Evolutionary conservation across 2,113 vertebrate species (phyloP).

Genomic region (Grus americana): DNA sequence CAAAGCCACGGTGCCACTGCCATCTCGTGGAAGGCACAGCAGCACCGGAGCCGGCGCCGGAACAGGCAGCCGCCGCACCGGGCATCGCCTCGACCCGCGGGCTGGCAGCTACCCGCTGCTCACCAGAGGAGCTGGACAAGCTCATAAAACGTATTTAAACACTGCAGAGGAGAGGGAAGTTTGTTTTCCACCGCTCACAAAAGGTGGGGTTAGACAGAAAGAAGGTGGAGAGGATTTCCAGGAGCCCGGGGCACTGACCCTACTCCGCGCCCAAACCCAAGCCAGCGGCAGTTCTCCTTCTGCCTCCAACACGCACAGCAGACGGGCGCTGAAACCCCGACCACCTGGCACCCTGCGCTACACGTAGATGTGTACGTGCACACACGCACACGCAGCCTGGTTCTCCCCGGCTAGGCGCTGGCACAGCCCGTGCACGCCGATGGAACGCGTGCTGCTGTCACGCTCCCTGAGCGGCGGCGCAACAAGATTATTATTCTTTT

Average conservation of each 20-base stretch:
- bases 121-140: neutral
- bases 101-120: neutral
- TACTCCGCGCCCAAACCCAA: neutral
- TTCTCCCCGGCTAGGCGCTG: neutral
- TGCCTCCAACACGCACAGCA: neutral
- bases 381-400: neutral
- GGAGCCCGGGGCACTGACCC: neutral
- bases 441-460: neutral
- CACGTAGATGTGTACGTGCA: fast-evolving
- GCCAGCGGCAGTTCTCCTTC: neutral
- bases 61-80: neutral
- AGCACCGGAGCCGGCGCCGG: fast-evolving
- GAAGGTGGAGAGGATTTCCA: neutral
- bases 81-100: neutral
- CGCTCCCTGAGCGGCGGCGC: neutral
- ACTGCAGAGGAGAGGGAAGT: neutral
- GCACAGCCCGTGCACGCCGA: neutral
- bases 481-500: neutral
- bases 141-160: neutral
- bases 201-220: neutral
- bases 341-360: neutral
- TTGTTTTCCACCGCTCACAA: neutral
- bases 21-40: slow-evolving; percentile 44
- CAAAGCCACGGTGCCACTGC: slow-evolving; percentile 12
- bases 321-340: fast-evolving